Base-by-base conservation (phyloP, 2,797 vertebrate genomes). In the Gambusia yucatana region DNA sequence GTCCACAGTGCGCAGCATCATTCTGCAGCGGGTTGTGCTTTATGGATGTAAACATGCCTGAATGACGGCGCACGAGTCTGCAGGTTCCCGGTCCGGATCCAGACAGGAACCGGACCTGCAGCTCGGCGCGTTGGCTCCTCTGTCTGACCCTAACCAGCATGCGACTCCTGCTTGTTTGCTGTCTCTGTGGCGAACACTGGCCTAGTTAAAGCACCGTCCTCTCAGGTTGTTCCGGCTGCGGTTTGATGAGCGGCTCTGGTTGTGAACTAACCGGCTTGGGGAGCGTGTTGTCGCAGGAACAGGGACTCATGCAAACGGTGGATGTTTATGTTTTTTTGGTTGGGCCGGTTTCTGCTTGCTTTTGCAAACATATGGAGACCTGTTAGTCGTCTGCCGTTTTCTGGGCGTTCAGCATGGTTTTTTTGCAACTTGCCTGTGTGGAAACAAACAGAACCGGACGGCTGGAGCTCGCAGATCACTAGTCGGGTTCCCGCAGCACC, bases 61-160 rank as follows among this genome's bases (percentile, higher is more conserved):
- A 9, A 17, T 8, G 1, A 6, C 43, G 55, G 25, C 30, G 43
- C 41, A 8, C 55, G 28, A 61, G 57, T 30, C 57, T 61, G 57
- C 57, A 61, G 33, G 17, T 69, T 50, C 33, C 8, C 20, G 8
- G 57, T 67, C 1, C 17, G 73, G 57, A 72, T 81, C 47, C 10
- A 50, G 28, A 30, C 28, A 76, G 73, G 25, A 55, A 52, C 67
- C 52, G 0, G 55, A 47, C 46, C 73, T 73, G 20, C 55, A 30
- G n/a, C 36, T 70, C 50, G 11, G 41, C 69, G 63, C 25, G 63
- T 33, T 48, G 16, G 85, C 75, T 47, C 46, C 79, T 79, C 74
- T 69, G 13, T 73, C 78, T 57, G 76, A 80, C 69, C 10, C 81
- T 92, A 88, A 91, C 92, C 89, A 89, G 91, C 90, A 93, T 92